Evolutionary conservation across 2,113 vertebrate genomes (phyloP).

Genomic region (Nibea albiflora): DNA sequence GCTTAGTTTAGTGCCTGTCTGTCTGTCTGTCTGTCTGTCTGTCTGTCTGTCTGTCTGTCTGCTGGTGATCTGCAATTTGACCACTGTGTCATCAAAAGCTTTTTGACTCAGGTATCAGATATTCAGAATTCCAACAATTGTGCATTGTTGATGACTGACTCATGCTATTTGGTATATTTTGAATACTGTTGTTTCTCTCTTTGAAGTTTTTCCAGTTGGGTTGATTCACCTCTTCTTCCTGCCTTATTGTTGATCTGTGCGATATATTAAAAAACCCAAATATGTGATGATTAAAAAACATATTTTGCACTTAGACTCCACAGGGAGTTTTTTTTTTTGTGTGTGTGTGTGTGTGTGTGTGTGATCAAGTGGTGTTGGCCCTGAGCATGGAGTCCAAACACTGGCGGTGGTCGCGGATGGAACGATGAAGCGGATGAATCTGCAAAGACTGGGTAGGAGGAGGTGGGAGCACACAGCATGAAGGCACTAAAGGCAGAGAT

Average conservation of each 20-base stretch:
- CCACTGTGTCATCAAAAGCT: background rate
- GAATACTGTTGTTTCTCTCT: background rate
- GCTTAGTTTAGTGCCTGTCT: background rate
- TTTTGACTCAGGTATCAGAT: background rate
- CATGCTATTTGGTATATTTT: background rate
- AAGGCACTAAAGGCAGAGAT: too few species aligned
- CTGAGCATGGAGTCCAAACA: too few species aligned
- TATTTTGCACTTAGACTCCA: too few species aligned
- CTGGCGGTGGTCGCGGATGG: too few species aligned
- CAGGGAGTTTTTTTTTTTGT: too few species aligned
- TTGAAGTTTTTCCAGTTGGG: background rate
- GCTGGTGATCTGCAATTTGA: background rate
- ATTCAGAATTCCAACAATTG: background rate
- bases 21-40: too few species aligned
- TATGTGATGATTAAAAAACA: too few species aligned
- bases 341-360: too few species aligned
- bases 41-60: background rate
- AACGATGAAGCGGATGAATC: too few species aligned
- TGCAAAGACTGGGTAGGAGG: too few species aligned
- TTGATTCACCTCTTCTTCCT: background rate
- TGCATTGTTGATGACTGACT: background rate
- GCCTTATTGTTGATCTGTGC: background rate
- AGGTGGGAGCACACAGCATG: too few species aligned
- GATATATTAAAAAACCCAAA: background rate
- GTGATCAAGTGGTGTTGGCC: too few species aligned